Evolutionary conservation across 2,888 invertebrate genomes (phyloP).

Genomic region (Amphipoea oculea): DNA sequence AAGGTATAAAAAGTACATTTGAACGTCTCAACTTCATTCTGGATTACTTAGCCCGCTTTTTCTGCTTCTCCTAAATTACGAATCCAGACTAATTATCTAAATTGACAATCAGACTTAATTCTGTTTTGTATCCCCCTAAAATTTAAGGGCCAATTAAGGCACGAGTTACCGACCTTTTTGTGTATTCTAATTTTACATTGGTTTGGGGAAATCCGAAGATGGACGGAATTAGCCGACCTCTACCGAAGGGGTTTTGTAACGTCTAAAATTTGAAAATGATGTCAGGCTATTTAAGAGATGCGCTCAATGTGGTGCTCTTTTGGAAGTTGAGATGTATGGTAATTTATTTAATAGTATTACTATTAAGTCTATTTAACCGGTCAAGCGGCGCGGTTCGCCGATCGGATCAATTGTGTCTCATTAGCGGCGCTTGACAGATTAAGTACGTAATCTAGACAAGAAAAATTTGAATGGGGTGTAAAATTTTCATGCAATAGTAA

Average conservation of each 20-base stretch:
- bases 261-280: neutral
- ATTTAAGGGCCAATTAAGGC: slow-evolving; percentile 42
- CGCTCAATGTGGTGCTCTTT: neutral
- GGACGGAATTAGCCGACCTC: slow-evolving; percentile 2
- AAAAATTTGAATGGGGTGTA: neutral
- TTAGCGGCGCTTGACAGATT: no score
- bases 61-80: neutral
- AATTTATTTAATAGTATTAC: neutral
- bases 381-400: no score
- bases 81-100: slow-evolving; percentile 26
- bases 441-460: neutral
- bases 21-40: neutral
- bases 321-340: neutral
- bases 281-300: neutral
- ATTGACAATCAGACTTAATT: slow-evolving; percentile 22
- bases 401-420: no score
- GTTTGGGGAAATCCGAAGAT: neutral
- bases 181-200: slow-evolving; percentile 4
- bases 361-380: neutral
- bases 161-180: neutral
- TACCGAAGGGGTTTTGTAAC: neutral
- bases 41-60: neutral
- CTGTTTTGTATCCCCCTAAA: slow-evolving; percentile 18
- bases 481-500: neutral
- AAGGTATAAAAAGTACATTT: neutral